phyloP scores from a whole-genome alignment of 92 coral and sea anemone species.

The Phenganax stokvisi region DNA sequence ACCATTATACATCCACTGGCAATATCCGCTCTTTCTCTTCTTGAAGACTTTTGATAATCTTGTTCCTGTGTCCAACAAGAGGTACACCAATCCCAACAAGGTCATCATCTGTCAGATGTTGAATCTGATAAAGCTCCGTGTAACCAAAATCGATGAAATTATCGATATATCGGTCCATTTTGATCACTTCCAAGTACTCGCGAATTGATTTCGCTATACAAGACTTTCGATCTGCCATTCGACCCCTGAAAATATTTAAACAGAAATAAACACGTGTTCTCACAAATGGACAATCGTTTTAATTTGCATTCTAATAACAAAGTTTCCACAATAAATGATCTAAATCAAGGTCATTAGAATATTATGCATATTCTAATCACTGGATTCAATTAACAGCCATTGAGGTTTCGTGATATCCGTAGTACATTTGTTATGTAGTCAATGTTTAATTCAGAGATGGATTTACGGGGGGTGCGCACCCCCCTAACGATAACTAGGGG shows the following conservation, averaged over 20 bases:
- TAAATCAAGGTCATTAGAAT: background rate
- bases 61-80: constrained; percentile 37
- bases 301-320: too few relatives aligned
- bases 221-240: constrained; percentile 41
- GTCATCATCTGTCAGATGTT: constrained; percentile 24
- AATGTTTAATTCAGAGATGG: background rate
- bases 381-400: too few relatives aligned
- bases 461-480: too few relatives aligned
- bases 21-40: constrained; percentile 9
- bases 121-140: constrained; percentile 35
- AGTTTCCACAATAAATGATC: background rate
- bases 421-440: background rate
- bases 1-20: background rate
- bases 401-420: too few relatives aligned
- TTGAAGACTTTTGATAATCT: constrained; percentile 30
- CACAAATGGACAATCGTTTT: background rate
- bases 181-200: constrained; percentile 31
- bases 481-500: too few relatives aligned
- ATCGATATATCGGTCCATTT: constrained; percentile 38
- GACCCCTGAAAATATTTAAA: constrained; percentile 3
- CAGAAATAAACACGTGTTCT: too few relatives aligned
- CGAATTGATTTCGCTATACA: constrained; percentile 40
- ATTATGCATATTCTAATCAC: background rate
- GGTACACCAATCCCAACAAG: constrained; percentile 33
- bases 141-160: constrained; percentile 39